Evolutionary conservation across 2,113 vertebrate species (phyloP), one percentile per base, ranked within the genome.

Genomic region (Choloepus hoffmanni): DNA sequence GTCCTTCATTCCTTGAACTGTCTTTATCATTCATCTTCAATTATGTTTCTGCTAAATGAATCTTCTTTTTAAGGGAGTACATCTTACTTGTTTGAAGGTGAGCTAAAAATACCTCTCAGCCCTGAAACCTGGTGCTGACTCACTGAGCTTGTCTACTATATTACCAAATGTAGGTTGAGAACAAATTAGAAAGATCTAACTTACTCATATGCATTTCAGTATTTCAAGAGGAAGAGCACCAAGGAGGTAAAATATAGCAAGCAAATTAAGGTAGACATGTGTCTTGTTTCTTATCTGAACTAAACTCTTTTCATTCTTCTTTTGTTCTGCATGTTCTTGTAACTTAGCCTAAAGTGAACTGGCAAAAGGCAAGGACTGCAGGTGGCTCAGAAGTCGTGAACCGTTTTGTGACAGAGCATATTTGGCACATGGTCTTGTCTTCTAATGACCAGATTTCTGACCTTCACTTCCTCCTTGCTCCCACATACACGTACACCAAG

Each of bases 191-290:
- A 67, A 95, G 58, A 92, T 89, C 28, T 89, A 74, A 84, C 48
- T 85, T 89, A 94, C 82, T 96, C 76, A 85, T 78, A 86, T 83
- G n/a, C 68, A 70, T 92, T 91, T 96, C 58, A 90, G 53, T 85
- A 91, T 95, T 93, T 95, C 62, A 90, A 82, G 65, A 85, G 23
- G 50, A 55, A 43, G 5, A 88, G 15, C 45, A 85, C 40, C 55
- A 53, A 74, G 9, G 24, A 48, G 26, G 13, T 63, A 93, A 92
- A 89, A 89, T 68, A 78, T 48, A 86, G 33, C 45, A 62, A 96
- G 74, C 7, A 63, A 94, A 89, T 43, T 73, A 58, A 89, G 18
- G 58, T 83, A 86, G 18, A 79, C 83, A 70, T 86, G 58, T 45
- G 10, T 58, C 84, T 72, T 87, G 58, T 36, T 94, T 84, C 36